These are phyloP conservation scores for Suncus etruscus DNA, from an alignment of 2,113 vertebrate species.

Conservation along the genomic window DNA sequence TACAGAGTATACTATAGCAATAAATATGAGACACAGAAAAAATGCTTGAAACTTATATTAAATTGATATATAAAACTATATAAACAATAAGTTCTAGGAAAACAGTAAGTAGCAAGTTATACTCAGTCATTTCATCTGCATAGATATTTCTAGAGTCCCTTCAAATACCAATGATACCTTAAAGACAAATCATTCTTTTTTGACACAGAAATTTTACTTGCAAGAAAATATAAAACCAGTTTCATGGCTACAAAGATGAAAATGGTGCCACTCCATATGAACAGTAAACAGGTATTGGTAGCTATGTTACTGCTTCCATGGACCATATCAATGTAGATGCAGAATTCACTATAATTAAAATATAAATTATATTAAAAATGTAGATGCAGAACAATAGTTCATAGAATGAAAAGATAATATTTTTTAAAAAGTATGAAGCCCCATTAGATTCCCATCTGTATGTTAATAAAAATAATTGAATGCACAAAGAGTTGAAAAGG, in stretches of 20 bases:
- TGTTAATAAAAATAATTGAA: neutral
- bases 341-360: too few species aligned
- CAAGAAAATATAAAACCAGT: slow-evolving; percentile 33
- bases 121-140: neutral
- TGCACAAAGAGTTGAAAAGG: neutral
- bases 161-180: neutral
- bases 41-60: neutral
- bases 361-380: too few species aligned
- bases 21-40: neutral
- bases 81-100: neutral
- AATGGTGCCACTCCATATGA: neutral
- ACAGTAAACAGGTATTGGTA: neutral
- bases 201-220: neutral
- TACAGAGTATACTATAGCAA: neutral
- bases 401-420: slow-evolving; percentile 32
- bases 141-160: neutral
- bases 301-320: neutral
- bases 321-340: slow-evolving; percentile 27
- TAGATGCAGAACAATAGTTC: neutral
- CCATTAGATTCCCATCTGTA: neutral
- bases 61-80: neutral
- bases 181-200: neutral
- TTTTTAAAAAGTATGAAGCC: neutral
- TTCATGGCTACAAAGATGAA: slow-evolving; percentile 15
- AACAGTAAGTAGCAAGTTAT: neutral